A percentile compares a stretch with the other conserved stretches of the same genome.
Conservation (phyloP, 2,797 vertebrate species). For the Bucorvus abyssinicus region DNA sequence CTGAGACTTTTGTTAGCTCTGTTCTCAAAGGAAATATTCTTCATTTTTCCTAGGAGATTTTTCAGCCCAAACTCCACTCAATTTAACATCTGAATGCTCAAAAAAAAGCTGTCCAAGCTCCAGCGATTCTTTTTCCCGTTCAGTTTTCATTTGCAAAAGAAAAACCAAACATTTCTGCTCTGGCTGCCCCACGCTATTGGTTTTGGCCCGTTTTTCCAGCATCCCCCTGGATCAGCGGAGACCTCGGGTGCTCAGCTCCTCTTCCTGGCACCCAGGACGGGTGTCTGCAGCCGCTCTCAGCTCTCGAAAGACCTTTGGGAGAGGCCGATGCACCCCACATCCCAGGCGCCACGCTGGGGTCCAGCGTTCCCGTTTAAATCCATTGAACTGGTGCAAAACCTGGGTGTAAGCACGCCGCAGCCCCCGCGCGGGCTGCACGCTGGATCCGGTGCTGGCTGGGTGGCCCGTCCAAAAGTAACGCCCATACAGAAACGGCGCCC, state of each 20-base stretch:
- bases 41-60: slow-evolving; percentile 7
- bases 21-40: slow-evolving; percentile 38
- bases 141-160: not conserved
- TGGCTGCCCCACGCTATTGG: accelerated
- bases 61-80: not conserved
- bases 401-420: accelerated
- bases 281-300: accelerated
- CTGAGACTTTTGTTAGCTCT: slow-evolving; percentile 15
- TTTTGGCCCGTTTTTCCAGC: not conserved
- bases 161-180: not conserved
- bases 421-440: accelerated
- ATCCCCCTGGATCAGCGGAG: accelerated
- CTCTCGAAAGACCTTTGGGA: not conserved
- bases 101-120: not conserved
- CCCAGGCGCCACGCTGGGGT: accelerated
- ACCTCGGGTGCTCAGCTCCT: not conserved
- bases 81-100: not conserved
- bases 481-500: not conserved
- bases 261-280: not conserved
- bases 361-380: not conserved
- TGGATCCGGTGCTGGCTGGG: not conserved
- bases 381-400: not conserved
- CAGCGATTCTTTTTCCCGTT: not conserved
- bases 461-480: not conserved
- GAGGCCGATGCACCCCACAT: not conserved